phyloP scores from a whole-genome alignment of 2,888 invertebrate genomes.

The Limulus polyphemus region DNA sequence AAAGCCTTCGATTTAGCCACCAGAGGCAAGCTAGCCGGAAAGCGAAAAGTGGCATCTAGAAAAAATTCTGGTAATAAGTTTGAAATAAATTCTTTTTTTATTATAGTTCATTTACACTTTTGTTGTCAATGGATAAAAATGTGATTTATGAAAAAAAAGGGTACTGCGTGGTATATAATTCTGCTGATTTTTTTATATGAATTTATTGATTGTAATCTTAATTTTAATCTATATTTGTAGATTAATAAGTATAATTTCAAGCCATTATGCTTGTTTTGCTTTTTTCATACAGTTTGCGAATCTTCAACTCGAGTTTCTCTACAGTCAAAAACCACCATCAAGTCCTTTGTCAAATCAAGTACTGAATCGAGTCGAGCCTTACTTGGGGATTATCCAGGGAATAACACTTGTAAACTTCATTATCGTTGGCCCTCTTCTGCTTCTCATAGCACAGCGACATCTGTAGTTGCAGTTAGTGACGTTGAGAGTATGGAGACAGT shows the following conservation, averaged over 20 bases:
- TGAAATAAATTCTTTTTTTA: too few species aligned
- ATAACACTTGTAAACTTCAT: conserved; percentile 23
- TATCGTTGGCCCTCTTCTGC: conserved; percentile 20
- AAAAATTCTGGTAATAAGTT: conserved; percentile 23
- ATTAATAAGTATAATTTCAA: too few species aligned
- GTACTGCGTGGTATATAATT: too few species aligned
- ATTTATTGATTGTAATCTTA: too few species aligned
- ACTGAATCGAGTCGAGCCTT: conserved; percentile 24
- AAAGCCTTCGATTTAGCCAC: conserved; percentile 46
- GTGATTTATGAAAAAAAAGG: too few species aligned
- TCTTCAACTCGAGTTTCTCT: conserved; percentile 17
- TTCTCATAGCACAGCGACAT: conserved; percentile 7
- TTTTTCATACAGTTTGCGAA: conserved; percentile 8
- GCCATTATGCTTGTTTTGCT: too few species aligned
- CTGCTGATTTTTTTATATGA: too few species aligned
- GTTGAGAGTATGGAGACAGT: conserved; percentile 9
- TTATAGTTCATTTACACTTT: too few species aligned
- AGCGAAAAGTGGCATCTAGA: conserved; percentile 21
- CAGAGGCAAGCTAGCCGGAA: conserved; percentile 47
- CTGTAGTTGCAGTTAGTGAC: conserved; percentile 5
- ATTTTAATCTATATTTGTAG: too few species aligned
- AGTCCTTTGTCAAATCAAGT: conserved; percentile 16
- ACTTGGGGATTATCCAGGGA: conserved; percentile 25
- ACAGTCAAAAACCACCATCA: conserved; percentile 9
- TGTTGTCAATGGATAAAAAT: too few species aligned